These are phyloP conservation scores for Pipistrellus pygmaeus DNA, from an alignment of 2,797 vertebrate species.

Conservation along the genomic window DNA sequence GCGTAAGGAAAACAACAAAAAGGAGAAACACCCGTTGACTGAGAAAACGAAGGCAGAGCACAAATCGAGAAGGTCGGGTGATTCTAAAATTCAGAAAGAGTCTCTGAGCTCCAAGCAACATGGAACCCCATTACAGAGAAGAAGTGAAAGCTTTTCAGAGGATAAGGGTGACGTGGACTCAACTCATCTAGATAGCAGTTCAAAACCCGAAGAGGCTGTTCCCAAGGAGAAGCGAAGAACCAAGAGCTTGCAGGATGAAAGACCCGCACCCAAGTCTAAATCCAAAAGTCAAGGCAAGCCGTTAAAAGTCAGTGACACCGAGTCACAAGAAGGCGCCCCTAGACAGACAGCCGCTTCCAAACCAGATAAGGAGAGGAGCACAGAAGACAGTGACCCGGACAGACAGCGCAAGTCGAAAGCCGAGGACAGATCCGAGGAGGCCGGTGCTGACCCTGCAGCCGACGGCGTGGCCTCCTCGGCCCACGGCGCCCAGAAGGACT, in stretches of 20 bases:
- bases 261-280: slow-evolving; percentile 89
- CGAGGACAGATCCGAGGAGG: slow-evolving; percentile 89
- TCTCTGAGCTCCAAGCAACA: slow-evolving; percentile 87
- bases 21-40: slow-evolving; percentile 86
- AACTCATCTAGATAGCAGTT: slow-evolving; percentile 86
- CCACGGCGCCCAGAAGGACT: slow-evolving; percentile 86
- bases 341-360: slow-evolving; percentile 86
- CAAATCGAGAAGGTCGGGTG: slow-evolving; percentile 90
- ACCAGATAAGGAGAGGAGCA: slow-evolving; percentile 87
- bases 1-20: slow-evolving; percentile 90
- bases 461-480: slow-evolving; percentile 58
- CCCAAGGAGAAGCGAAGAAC: slow-evolving; percentile 92
- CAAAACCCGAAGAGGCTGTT: slow-evolving; percentile 91
- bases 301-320: slow-evolving; percentile 87
- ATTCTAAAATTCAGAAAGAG: slow-evolving; percentile 90
- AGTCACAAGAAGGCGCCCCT: slow-evolving; percentile 84
- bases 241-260: slow-evolving; percentile 92
- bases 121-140: slow-evolving; percentile 82
- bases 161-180: slow-evolving; percentile 92
- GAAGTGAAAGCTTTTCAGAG: slow-evolving; percentile 90
- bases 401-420: slow-evolving; percentile 90
- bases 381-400: slow-evolving; percentile 87
- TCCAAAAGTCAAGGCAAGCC: slow-evolving; percentile 91
- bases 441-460: slow-evolving; percentile 63
- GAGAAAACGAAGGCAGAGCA: slow-evolving; percentile 90